Base-by-base conservation (phyloP, 30 jellyfish, hydroid and myxozoan genomes). In the Aurelia sp. region DNA sequence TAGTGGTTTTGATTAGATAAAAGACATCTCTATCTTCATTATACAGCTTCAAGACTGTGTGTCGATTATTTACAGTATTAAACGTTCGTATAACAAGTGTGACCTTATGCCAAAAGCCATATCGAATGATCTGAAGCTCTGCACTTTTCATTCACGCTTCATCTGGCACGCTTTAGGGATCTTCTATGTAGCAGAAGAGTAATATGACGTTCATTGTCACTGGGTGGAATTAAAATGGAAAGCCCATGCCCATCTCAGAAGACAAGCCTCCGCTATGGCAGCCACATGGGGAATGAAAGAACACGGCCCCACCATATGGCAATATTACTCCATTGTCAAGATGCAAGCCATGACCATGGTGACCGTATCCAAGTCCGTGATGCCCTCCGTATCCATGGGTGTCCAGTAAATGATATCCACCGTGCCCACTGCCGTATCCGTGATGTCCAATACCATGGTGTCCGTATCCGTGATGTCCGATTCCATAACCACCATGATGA, bases 291-390 rank as follows among this genome's bases (percentile, higher is more conserved):
- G 88, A 58, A 64, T 79, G 24, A 38, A 66, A 72, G 68, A 18
- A 72, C n/a, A 24, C 50, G n/a, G 24, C 51, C 16, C 68, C 83
- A 16, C 51, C 78, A 63, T 72, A 21, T 3, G 93, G 93, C 93
- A 87, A 84, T 13, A 84, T 50, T 55, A 84, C 88, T 4, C 93
- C 93, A 48, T 84, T 84, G 52, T 84, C 93, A 30, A 84, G 84
- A 3, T 24, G 82, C 76, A 84, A 52, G 27, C 61, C 78, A 9
- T 44, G 55, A 44, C 55, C 55, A 44, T 44, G 55, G 2, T 44
- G 55, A 44, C 16, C 16, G 55, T 44, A 44, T 59, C 69, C 69
- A 59, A 3, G 33, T 59, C 69, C 69, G 69, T 59, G 69, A 59
- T 59, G 55, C 55, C 55, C 55, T 44, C 55, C 55, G 15, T 44